A percentile compares a stretch with the other conserved stretches of the same genome.
Conservation (phyloP, 2,888 invertebrate species). For the Eristalis intricaria region DNA sequence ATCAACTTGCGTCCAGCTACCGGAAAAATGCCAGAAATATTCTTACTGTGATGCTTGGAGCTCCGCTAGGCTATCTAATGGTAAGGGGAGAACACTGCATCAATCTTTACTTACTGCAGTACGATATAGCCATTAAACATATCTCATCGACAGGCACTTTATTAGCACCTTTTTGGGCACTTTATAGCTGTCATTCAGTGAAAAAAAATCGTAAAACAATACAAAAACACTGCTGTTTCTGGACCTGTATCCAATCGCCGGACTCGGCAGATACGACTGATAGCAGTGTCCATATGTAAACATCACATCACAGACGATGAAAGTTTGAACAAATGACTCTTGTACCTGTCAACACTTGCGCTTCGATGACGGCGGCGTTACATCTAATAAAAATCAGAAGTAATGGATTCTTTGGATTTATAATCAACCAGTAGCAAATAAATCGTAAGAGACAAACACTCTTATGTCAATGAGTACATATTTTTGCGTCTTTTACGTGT, state of each 20-base stretch:
- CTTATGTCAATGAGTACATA: constrained; percentile 22
- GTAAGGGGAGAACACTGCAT: constrained; percentile 42
- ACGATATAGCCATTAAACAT: constrained; percentile 62
- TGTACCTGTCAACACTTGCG: constrained; percentile 58
- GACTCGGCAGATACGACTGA: constrained; percentile 31
- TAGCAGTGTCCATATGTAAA: constrained; percentile 60
- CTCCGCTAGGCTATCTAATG: constrained; percentile 46
- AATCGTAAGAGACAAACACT: constrained; percentile 49
- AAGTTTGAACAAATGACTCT: constrained; percentile 64
- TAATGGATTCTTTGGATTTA: constrained; percentile 56
- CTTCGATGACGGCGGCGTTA: constrained; percentile 42
- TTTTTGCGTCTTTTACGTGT: constrained; percentile 17
- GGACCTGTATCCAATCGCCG: not conserved
- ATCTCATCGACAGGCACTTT: constrained; percentile 57
- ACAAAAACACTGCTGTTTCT: constrained; percentile 29
- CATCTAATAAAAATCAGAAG: constrained; percentile 65
- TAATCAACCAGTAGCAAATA: constrained; percentile 63
- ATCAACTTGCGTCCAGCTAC: constrained; percentile 56
- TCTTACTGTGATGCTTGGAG: constrained; percentile 22
- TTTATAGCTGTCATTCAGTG: constrained; percentile 68
- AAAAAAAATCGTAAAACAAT: constrained; percentile 40
- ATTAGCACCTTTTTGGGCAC: constrained; percentile 70
- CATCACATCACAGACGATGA: constrained; percentile 49
- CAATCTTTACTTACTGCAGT: constrained; percentile 46
- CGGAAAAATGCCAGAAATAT: constrained; percentile 35